Base-by-base conservation (phyloP, 1,140 invertebrate genomes). In the Phymastichus coffea region DNA sequence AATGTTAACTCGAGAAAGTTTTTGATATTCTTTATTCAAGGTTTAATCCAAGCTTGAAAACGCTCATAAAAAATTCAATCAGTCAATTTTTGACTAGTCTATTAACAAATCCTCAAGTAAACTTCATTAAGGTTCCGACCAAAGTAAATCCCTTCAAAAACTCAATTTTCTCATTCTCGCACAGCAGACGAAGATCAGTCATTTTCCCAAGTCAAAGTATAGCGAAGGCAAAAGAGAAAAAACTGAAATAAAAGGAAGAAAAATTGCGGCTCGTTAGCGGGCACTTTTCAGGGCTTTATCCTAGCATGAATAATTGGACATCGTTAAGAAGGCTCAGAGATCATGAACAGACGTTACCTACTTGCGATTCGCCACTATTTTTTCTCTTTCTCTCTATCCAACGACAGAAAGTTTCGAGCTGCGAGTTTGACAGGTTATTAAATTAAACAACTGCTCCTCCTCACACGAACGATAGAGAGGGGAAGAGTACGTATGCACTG, bases 401-500 rank as follows among this genome's bases (percentile, higher is more conserved):
- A 35, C 19, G 41, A 30, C 23, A 23, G 35, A n/a, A 48, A 26
- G 4, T 35, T 23, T 54, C 37, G 41, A 40, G 20, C 14, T 46
- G 30, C 30, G 33, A 40, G 28, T 70, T 72, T 66, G 70, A 75
- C 69, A 71, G 72, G 68, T 75, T 75, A 75, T 75, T 74, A 74
- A 73, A 75, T 74, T 75, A 74, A 75, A 74, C 73, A 72, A 74
- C 73, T 72, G 69, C 67, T 69, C 66, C 71, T 68, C 33, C n/a
- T n/a, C n/a, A n/a, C 23, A 44, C 38, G 33, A 44, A 6, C 22
- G 41, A 70, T 69, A 67, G 67, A 57, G 51, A 55, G 47, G 46
- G 61, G 46, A 56, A 47, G 59, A 48, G 54, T 62, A 22, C 8
- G 41, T 19, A 23, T 22, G 17, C 22, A 4, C 4, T 19, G 17